A percentile compares a stretch with the other conserved stretches of the same genome.
These are phyloP conservation scores for Idaea aversata DNA, from an alignment of 2,888 invertebrate genomes.

Conservation along the genomic window DNA sequence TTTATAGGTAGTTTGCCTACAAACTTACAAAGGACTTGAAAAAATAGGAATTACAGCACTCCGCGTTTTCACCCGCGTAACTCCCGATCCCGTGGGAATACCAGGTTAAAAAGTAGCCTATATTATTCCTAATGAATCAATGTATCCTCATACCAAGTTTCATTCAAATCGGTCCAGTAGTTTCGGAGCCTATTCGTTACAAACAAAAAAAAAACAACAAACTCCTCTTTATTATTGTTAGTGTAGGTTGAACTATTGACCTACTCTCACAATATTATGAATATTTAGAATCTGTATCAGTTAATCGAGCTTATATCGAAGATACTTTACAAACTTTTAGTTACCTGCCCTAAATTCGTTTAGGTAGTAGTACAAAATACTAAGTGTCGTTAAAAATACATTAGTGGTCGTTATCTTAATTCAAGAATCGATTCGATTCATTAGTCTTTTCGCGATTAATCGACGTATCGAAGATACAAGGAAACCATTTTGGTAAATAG, in stretches of 20 bases:
- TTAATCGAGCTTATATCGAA: neutral
- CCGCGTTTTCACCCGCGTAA: no score
- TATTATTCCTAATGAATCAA: no score
- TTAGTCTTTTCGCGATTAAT: neutral
- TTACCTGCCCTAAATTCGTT: slow-evolving; percentile 7
- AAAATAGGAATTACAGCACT: no score
- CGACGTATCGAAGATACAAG: neutral
- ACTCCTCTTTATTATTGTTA: no score
- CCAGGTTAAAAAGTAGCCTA: no score
- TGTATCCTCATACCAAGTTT: no score
- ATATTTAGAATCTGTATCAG: neutral
- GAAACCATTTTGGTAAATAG: neutral
- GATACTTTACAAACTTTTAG: neutral
- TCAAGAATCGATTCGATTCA: neutral
- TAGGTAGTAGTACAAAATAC: slow-evolving; percentile 8
- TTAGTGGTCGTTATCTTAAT: slow-evolving; percentile 18
- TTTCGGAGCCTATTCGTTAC: no score
- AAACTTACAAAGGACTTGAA: no score
- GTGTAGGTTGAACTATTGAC: neutral
- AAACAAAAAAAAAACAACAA: no score
- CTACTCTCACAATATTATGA: neutral
- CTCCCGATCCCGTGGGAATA: no score
- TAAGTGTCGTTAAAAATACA: slow-evolving; percentile 32
- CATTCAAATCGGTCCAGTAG: no score
- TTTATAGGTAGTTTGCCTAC: no score